Conservation (phyloP, 2,888 invertebrate genomes). For the Ochlodes sylvanus region DNA sequence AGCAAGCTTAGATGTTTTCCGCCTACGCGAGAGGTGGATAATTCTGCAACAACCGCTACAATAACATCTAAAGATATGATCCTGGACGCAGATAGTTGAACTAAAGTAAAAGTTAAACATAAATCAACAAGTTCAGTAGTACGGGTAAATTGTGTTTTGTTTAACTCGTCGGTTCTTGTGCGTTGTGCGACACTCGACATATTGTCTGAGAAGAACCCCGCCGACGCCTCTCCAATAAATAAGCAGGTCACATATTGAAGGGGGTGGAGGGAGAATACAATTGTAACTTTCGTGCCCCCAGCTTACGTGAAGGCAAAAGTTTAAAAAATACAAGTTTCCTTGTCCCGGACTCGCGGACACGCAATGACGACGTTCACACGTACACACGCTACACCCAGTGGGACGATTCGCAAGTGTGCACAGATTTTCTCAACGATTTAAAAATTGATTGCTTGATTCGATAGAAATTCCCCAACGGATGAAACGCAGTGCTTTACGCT, state of each 20-base stretch:
- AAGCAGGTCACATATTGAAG: constrained; percentile 85
- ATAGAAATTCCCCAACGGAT: constrained; percentile 15
- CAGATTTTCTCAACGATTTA: constrained; percentile 43
- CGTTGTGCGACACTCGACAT: constrained; percentile 78
- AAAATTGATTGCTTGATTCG: constrained; percentile 31
- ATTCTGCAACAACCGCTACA: no score
- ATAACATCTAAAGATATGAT: not conserved
- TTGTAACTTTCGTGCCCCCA: constrained; percentile 80
- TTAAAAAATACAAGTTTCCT: constrained; percentile 83
- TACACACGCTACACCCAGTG: constrained; percentile 51
- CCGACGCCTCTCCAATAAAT: constrained; percentile 82
- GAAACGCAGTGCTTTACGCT: not conserved
- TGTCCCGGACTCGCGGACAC: constrained; percentile 52
- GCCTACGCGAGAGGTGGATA: no score
- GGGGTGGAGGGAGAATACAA: constrained; percentile 80
- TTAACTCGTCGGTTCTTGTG: constrained; percentile 69
- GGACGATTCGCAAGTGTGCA: constrained; percentile 48
- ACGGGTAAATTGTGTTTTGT: constrained; percentile 73
- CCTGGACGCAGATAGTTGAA: constrained; percentile 26
- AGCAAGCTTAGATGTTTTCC: no score
- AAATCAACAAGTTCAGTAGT: constrained; percentile 71
- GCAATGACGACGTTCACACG: constrained; percentile 64
- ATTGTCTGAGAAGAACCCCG: constrained; percentile 79
- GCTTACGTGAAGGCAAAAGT: constrained; percentile 79
- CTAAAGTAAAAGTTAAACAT: constrained; percentile 59